phyloP scores from a whole-genome alignment of 1,140 invertebrate genomes.

The Octopus bimaculoides region DNA sequence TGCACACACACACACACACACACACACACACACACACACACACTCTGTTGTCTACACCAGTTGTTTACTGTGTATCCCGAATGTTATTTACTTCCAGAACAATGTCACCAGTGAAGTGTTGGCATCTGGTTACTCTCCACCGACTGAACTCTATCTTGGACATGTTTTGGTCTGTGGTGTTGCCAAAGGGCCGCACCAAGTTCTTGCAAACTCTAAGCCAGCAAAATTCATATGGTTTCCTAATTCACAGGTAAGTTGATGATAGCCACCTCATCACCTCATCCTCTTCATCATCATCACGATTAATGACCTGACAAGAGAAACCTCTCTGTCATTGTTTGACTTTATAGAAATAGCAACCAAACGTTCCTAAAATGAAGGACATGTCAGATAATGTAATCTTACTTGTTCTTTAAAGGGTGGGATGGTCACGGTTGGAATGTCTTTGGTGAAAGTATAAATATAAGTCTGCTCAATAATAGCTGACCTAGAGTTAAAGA shows the following conservation, averaged over 20 bases:
- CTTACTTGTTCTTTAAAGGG: too few species aligned
- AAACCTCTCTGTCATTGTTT: background rate
- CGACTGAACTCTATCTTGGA: background rate
- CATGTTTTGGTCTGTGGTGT: background rate
- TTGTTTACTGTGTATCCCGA: background rate
- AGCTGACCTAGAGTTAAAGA: too few species aligned
- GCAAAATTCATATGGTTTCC: background rate
- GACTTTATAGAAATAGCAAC: background rate
- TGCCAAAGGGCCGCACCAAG: background rate
- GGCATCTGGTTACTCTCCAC: background rate
- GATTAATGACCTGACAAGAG: background rate
- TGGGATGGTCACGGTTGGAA: too few species aligned
- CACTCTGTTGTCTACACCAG: background rate
- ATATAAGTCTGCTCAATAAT: too few species aligned
- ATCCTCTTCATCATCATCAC: background rate
- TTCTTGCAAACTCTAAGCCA: background rate
- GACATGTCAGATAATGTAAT: too few species aligned
- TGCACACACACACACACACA: background rate
- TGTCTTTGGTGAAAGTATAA: too few species aligned
- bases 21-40: background rate
- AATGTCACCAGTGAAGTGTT: background rate
- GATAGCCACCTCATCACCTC: background rate
- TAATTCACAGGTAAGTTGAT: background rate
- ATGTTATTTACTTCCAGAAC: background rate
- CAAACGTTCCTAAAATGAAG: too few species aligned